Evolutionary conservation across 2,113 vertebrate genomes (phyloP).

Genomic region (human (Homo sapiens)): DNA sequence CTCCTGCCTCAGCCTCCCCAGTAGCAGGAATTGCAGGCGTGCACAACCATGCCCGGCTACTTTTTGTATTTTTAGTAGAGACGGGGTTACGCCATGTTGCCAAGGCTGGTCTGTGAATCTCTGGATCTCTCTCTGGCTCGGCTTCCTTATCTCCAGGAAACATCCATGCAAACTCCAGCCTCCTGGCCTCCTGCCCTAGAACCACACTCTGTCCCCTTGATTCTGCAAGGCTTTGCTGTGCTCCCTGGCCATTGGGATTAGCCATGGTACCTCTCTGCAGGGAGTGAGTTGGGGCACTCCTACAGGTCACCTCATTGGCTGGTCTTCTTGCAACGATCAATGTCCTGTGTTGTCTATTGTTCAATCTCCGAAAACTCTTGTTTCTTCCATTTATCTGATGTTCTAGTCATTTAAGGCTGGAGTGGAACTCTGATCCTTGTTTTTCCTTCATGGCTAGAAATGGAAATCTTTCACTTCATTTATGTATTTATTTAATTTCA

Average conservation of each 20-base stretch:
- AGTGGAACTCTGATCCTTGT: background rate
- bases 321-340: background rate
- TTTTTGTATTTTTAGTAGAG: no score
- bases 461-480: background rate
- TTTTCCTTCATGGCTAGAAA: background rate
- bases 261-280: background rate
- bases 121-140: background rate
- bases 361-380: background rate
- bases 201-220: background rate
- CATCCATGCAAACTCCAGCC: background rate
- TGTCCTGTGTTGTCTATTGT: background rate
- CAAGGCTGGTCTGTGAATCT: no score
- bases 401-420: background rate
- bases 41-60: no score
- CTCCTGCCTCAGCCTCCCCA: no score
- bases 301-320: background rate
- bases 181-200: background rate
- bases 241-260: accelerated
- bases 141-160: background rate
- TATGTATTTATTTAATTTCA: no score
- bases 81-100: no score
- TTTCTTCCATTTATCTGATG: background rate
- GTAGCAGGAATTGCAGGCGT: no score
- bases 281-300: background rate
- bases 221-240: background rate